Base-by-base conservation (phyloP, 2,888 invertebrate genomes). In the Atrina japonica region DNA sequence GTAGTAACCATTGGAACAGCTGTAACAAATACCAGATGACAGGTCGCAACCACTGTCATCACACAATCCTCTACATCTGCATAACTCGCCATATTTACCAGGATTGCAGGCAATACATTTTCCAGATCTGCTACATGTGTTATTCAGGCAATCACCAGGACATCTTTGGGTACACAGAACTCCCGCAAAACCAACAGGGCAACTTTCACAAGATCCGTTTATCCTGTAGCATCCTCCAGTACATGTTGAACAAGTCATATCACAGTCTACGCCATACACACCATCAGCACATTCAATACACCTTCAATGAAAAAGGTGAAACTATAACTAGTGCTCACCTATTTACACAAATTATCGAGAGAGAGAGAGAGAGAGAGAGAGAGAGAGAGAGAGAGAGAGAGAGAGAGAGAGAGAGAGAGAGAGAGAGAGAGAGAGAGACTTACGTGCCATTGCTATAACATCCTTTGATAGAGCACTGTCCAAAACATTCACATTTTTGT, bases 131-230 rank as follows among this genome's bases (percentile, higher is more conserved):
- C 14, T 23, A 21, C 61, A 61, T 71, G 78, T 78, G 18, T 5
- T 18, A n/a, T 49, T 18, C 9, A 27, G 27, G 21, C 56, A 56
- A 21, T 56, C 16, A 21, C 30, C 56, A 23, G 45, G 50, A 63
- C 81, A 82, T 7, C 52, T 50, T 6, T 41, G n/a, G 16, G 73
- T 66, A 64, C 81, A 82, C 16, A 63, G 40, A 2, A 21, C 30
- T 6, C 78, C 78, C 50, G 69, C 71, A 50, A 45, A 76, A 5
- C 77, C 78, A 18, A 27, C n/a, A 18, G 30, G 61, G 67, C 79
- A 81, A 30, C 72, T 74, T 27, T 25, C 5, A 30, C 61, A 61
- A 21, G 11, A 35, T 35, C 56, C 56, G 21, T 16, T 56, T 1
- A 18, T 18, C 14, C 23, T 56, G 14, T 40, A 56, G 14, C 56